Conservation (phyloP, 2,888 invertebrate species). For the Agonopterix alstromeriana region DNA sequence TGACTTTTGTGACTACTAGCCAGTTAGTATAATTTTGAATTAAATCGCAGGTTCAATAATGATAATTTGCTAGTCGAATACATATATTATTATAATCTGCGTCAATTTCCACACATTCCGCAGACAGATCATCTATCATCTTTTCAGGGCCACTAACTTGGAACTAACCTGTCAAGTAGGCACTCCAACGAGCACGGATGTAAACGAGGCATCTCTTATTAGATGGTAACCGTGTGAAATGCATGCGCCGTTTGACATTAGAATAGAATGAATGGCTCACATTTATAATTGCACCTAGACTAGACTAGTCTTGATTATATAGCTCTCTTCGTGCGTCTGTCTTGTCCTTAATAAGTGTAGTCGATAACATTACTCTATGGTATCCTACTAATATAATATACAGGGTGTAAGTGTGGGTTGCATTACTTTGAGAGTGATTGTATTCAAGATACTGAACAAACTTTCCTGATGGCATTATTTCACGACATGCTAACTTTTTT, state of each 20-base stretch:
- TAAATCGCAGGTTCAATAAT: background rate
- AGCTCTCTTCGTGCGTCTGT: too few species aligned
- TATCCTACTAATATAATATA: too few species aligned
- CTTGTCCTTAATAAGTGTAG: too few species aligned
- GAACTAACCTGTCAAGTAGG: background rate
- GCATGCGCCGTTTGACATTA: constrained; percentile 4
- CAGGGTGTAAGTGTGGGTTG: too few species aligned
- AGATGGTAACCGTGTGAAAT: constrained; percentile 5
- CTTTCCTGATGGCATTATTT: too few species aligned
- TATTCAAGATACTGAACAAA: too few species aligned
- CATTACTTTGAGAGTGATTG: too few species aligned
- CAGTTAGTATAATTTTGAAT: background rate
- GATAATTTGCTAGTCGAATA: too few species aligned
- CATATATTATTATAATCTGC: background rate
- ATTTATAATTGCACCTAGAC: constrained; percentile 1
- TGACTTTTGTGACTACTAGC: background rate
- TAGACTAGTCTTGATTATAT: background rate
- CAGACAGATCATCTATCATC: too few species aligned
- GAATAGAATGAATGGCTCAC: constrained; percentile 1
- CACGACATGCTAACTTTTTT: too few species aligned
- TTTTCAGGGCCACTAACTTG: background rate
- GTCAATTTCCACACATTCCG: background rate
- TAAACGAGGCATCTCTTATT: constrained; percentile 3
- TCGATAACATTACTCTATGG: too few species aligned
- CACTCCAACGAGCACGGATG: background rate